These are phyloP conservation scores for Myotis daubentonii DNA, from an alignment of 2,797 vertebrate genomes.

Conservation along the genomic window DNA sequence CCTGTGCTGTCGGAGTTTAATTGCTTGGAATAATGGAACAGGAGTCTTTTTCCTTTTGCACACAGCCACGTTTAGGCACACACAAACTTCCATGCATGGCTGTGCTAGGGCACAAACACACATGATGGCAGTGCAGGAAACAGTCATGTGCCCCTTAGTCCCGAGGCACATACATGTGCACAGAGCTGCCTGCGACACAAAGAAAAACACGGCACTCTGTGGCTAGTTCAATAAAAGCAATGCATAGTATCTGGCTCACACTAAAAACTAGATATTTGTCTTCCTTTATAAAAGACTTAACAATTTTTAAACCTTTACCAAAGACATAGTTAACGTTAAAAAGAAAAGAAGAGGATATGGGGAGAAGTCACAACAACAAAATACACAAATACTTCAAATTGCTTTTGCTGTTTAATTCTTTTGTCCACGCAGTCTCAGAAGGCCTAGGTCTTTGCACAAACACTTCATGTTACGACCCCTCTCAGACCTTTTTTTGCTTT, in stretches of 20 bases:
- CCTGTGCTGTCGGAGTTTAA: conserved; percentile 90
- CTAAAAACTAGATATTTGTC: conserved; percentile 25
- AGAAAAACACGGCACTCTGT: neutral
- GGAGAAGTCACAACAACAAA: conserved; percentile 29
- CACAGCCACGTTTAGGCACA: conserved; percentile 30
- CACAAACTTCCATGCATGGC: conserved; percentile 46
- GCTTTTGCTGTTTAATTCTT: conserved; percentile 54
- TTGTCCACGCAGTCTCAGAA: conserved; percentile 4
- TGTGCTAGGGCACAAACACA: conserved; percentile 21
- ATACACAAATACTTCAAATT: conserved; percentile 38
- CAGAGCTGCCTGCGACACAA: neutral
- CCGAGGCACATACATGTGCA: neutral
- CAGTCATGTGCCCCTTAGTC: neutral
- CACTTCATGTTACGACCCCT: conserved; percentile 31
- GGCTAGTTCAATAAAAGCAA: conserved; percentile 1
- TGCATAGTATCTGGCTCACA: neutral
- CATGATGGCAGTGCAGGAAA: neutral
- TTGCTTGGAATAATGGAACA: conserved; percentile 88
- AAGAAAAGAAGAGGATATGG: neutral
- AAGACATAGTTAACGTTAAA: neutral
- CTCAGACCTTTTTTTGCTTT: conserved; percentile 29
- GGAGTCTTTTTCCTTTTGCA: conserved; percentile 73
- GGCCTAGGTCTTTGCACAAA: conserved; percentile 40
- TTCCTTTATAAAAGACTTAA: conserved; percentile 34
- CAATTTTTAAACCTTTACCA: neutral